Percentiles rank a stretch among this genome's conserved stretches.
These are phyloP conservation scores for Ellobium chinense DNA, from an alignment of 2,888 invertebrate genomes.

Conservation along the genomic window DNA sequence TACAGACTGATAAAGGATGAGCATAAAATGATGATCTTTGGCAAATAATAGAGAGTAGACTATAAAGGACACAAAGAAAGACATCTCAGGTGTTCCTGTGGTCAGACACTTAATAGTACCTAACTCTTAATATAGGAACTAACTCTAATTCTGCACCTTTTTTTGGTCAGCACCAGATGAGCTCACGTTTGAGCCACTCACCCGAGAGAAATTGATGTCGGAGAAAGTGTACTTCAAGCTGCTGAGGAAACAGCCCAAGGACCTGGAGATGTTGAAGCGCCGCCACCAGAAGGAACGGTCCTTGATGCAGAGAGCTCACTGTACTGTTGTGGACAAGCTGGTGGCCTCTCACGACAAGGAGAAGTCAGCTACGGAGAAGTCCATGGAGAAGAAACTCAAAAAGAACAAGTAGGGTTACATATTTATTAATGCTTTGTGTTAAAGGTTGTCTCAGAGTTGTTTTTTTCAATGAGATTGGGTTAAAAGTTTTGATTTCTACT, in stretches of 20 bases:
- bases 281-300: constrained; percentile 95
- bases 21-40: too few relatives aligned
- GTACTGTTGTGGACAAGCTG: constrained; percentile 93
- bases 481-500: too few relatives aligned
- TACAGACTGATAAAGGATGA: too few relatives aligned
- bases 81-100: too few relatives aligned
- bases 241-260: constrained; percentile 96
- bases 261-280: constrained; percentile 91
- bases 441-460: too few relatives aligned
- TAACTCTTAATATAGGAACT: too few relatives aligned
- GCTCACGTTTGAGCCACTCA: constrained; percentile 73
- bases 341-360: constrained; percentile 82
- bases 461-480: too few relatives aligned
- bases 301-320: constrained; percentile 90
- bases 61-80: too few relatives aligned
- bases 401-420: constrained; percentile 83
- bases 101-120: too few relatives aligned
- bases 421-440: too few relatives aligned
- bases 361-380: constrained; percentile 73
- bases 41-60: too few relatives aligned
- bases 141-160: too few relatives aligned
- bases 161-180: constrained; percentile 66
- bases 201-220: constrained; percentile 73
- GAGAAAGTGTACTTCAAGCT: constrained; percentile 84
- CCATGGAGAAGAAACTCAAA: constrained; percentile 85